A percentile compares a stretch with the other conserved stretches of the same genome.
phyloP scores from a whole-genome alignment of 2,888 invertebrate genomes.

The Zelleria hepariella region DNA sequence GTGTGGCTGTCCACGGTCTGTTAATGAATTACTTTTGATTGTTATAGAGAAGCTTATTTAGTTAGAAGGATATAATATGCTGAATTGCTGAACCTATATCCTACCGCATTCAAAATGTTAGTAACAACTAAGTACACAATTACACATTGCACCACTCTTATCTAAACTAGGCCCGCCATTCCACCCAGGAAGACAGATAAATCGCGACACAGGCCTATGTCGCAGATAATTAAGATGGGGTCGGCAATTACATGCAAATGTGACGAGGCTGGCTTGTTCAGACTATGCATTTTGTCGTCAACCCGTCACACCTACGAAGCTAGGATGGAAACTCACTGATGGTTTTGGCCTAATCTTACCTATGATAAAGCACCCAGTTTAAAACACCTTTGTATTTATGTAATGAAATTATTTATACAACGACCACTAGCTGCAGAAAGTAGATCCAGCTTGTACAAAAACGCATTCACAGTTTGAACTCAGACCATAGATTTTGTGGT shows the following conservation, averaged over 20 bases:
- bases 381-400: neutral
- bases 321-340: neutral
- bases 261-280: slow-evolving; percentile 47
- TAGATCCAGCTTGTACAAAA: too few relatives aligned
- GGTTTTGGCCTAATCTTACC: neutral
- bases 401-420: too few relatives aligned
- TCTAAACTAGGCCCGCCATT: slow-evolving; percentile 9
- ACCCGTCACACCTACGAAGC: slow-evolving; percentile 32
- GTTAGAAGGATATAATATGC: too few relatives aligned
- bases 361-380: neutral
- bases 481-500: too few relatives aligned
- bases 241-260: slow-evolving; percentile 66
- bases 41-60: too few relatives aligned
- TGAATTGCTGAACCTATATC: too few relatives aligned
- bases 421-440: too few relatives aligned
- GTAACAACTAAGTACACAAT: neutral
- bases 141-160: neutral
- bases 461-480: too few relatives aligned
- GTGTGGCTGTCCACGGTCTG: too few relatives aligned
- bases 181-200: slow-evolving; percentile 22
- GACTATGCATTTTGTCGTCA: slow-evolving; percentile 45
- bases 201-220: slow-evolving; percentile 18
- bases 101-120: neutral
- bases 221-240: slow-evolving; percentile 47
- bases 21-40: too few relatives aligned